Percentiles rank a stretch among this genome's conserved stretches.
Conservation (phyloP, 2,888 invertebrate genomes). For the Byasa hedistus region DNA sequence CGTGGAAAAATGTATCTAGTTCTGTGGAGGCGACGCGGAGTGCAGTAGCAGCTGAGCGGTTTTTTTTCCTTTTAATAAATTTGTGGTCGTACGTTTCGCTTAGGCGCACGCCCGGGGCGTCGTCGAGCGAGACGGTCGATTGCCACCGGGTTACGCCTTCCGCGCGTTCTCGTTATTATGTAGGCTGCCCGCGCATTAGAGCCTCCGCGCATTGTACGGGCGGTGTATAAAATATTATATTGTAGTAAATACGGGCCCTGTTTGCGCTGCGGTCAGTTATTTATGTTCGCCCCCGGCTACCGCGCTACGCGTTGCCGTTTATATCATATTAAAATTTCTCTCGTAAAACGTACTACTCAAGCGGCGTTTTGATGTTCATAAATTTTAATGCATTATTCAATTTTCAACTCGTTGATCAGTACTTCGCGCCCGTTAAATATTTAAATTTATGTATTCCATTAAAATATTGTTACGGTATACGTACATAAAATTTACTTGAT, state of each 20-base stretch:
- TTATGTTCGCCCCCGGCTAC: constrained; percentile 69
- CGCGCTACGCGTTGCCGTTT: constrained; percentile 66
- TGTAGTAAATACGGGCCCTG: constrained; percentile 69
- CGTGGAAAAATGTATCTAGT: constrained; percentile 80
- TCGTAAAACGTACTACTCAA: neutral
- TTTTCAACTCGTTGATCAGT: neutral
- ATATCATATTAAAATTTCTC: constrained; percentile 17
- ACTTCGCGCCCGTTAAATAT: neutral
- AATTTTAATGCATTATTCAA: neutral
- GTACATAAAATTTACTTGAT: neutral
- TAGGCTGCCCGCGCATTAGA: constrained; percentile 76
- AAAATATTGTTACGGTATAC: neutral
- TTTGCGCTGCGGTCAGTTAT: constrained; percentile 68
- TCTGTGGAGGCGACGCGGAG: constrained; percentile 77
- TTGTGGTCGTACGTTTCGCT: constrained; percentile 78
- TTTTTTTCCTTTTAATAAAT: constrained; percentile 79
- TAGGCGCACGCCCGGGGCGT: constrained; percentile 72
- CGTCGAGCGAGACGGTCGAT: constrained; percentile 68
- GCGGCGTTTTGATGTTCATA: neutral
- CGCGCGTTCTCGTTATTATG: constrained; percentile 76
- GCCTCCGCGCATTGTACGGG: constrained; percentile 67
- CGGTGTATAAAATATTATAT: constrained; percentile 74
- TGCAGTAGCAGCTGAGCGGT: constrained; percentile 70
- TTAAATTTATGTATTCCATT: neutral
- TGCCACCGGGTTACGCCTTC: constrained; percentile 80